Evolutionary conservation across 2,797 vertebrate species (phyloP).

Genomic region (Gila robusta): DNA sequence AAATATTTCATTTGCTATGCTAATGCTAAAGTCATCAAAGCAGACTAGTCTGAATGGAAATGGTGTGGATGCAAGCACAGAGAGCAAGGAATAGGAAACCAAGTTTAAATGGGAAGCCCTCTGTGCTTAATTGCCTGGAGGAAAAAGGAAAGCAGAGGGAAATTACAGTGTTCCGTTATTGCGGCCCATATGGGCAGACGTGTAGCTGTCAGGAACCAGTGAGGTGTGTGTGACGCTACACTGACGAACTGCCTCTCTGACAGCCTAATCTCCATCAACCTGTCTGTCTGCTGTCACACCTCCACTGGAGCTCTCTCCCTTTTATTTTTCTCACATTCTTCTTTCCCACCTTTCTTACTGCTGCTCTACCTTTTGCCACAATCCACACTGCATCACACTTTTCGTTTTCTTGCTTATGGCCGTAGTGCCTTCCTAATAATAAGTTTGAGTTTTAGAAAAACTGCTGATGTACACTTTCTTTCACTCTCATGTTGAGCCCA

Average conservation of each 20-base stretch:
- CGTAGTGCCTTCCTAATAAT: slow-evolving; percentile 4
- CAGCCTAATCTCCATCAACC: slow-evolving; percentile 64
- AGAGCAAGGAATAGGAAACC: slow-evolving; percentile 36
- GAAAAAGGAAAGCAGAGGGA: slow-evolving; percentile 47
- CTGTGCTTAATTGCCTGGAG: slow-evolving; percentile 57
- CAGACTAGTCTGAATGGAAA: not conserved
- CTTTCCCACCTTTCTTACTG: slow-evolving; percentile 42
- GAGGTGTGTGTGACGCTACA: slow-evolving; percentile 62
- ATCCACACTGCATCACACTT: slow-evolving; percentile 2
- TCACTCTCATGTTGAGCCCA: not conserved
- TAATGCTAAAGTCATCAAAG: slow-evolving; percentile 32
- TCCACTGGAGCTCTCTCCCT: slow-evolving; percentile 26
- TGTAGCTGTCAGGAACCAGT: slow-evolving; percentile 65
- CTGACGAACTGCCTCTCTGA: slow-evolving; percentile 59
- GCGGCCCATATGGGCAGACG: slow-evolving; percentile 39
- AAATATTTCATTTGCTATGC: slow-evolving; percentile 6
- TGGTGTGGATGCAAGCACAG: slow-evolving; percentile 11
- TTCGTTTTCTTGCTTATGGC: slow-evolving; percentile 7
- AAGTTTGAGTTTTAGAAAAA: slow-evolving; percentile 26
- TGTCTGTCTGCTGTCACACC: slow-evolving; percentile 52
- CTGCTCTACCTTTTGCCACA: slow-evolving; percentile 35
- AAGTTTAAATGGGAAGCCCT: slow-evolving; percentile 40
- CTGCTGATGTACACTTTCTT: not conserved
- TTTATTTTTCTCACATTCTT: slow-evolving; percentile 20
- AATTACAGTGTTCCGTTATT: slow-evolving; percentile 59